A percentile compares a stretch with the other conserved stretches of the same genome.
Evolutionary conservation across 1,140 invertebrate species (phyloP).

Genomic region (Tenebrio molitor): DNA sequence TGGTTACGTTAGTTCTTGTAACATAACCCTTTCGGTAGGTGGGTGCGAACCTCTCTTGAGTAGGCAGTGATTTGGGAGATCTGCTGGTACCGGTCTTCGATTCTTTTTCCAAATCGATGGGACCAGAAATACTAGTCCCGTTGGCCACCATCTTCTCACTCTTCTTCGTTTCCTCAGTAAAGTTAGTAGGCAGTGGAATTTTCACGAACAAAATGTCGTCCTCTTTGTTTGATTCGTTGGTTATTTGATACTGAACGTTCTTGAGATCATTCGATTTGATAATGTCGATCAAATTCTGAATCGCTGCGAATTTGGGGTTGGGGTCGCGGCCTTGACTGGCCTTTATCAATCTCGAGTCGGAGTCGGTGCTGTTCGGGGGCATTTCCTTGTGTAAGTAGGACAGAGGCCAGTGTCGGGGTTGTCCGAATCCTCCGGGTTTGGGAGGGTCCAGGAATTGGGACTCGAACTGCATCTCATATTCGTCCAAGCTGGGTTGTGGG

Average conservation of each 20-base stretch:
- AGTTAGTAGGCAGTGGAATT: constrained; percentile 62
- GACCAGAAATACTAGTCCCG: constrained; percentile 45
- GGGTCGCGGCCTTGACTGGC: constrained; percentile 25
- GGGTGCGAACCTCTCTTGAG: constrained; percentile 30
- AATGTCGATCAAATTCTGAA: constrained; percentile 62
- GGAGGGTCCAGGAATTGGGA: constrained; percentile 65
- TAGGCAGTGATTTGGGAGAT: constrained; percentile 34
- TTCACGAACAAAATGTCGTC: constrained; percentile 63
- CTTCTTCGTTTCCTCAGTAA: constrained; percentile 49
- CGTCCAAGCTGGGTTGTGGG: constrained; percentile 61
- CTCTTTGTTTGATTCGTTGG: constrained; percentile 58
- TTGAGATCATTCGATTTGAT: constrained; percentile 63
- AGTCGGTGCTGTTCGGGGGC: constrained; percentile 67
- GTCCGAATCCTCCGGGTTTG: constrained; percentile 68
- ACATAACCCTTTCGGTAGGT: constrained; percentile 57
- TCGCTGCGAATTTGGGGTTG: constrained; percentile 59
- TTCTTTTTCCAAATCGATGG: constrained; percentile 39
- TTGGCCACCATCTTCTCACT: constrained; percentile 37
- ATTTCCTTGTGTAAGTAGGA: constrained; percentile 76
- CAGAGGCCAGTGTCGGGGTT: constrained; percentile 75
- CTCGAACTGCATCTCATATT: constrained; percentile 65
- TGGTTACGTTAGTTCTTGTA: constrained; percentile 56
- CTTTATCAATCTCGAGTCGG: constrained; percentile 49
- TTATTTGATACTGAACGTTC: constrained; percentile 61
- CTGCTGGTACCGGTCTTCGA: constrained; percentile 35